Conservation (phyloP, 2,888 invertebrate genomes). For the Diabrotica balteata region DNA sequence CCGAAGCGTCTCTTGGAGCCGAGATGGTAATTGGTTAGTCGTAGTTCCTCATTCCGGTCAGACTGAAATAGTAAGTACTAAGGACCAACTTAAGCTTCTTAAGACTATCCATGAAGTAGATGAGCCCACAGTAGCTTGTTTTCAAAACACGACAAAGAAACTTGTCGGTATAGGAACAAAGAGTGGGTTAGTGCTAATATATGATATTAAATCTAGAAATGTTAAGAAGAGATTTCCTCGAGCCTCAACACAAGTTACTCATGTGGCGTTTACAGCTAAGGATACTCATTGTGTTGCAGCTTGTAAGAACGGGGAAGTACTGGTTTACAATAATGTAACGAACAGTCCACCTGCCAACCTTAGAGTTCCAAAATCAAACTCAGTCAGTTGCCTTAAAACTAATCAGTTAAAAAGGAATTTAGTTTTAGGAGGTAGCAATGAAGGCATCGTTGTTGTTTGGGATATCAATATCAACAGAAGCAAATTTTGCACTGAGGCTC, state of each 20-base stretch:
- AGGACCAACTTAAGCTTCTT: slow-evolving; percentile 51
- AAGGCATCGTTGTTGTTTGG: slow-evolving; percentile 57
- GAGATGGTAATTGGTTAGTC: slow-evolving; percentile 57
- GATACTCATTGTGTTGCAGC: slow-evolving; percentile 56
- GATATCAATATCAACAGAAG: slow-evolving; percentile 53
- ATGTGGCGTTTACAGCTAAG: slow-evolving; percentile 53
- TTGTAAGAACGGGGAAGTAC: slow-evolving; percentile 53
- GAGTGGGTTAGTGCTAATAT: slow-evolving; percentile 53
- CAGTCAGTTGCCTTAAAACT: slow-evolving; percentile 51
- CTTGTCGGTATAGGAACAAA: slow-evolving; percentile 53
- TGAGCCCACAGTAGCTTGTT: slow-evolving; percentile 55
- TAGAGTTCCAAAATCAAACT: slow-evolving; percentile 53
- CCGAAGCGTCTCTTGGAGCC: slow-evolving; percentile 56
- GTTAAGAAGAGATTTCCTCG: slow-evolving; percentile 52
- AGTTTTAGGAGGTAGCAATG: slow-evolving; percentile 54
- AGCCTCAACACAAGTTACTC: slow-evolving; percentile 47
- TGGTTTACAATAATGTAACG: slow-evolving; percentile 52
- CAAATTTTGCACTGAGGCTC: slow-evolving; percentile 55
- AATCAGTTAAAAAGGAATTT: slow-evolving; percentile 53
- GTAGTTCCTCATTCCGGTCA: slow-evolving; percentile 53
- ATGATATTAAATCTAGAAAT: slow-evolving; percentile 54
- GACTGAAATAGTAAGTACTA: slow-evolving; percentile 55
- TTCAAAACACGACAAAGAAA: slow-evolving; percentile 55
- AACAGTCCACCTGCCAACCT: slow-evolving; percentile 49
- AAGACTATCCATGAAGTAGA: slow-evolving; percentile 53